Percentiles rank a stretch among this genome's conserved stretches.
phyloP scores from a whole-genome alignment of 2,797 vertebrate genomes.

The Clarias laeviceps region DNA sequence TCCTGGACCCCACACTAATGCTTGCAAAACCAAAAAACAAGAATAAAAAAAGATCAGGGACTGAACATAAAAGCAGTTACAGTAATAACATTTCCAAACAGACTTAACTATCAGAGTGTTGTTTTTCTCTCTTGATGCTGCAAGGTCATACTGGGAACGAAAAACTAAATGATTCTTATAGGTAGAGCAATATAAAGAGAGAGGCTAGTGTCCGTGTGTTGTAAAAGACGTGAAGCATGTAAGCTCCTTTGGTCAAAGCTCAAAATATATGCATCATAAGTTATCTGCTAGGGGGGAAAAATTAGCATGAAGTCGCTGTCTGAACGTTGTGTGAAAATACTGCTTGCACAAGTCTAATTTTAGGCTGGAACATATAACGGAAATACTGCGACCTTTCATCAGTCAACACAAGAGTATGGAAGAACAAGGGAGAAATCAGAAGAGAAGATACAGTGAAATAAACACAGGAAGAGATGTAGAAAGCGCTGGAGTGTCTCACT shows the following conservation, averaged over 20 bases:
- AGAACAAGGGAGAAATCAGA: constrained; percentile 17
- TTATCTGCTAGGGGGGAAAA: not conserved
- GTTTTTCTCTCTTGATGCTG: not conserved
- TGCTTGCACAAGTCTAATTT: constrained; percentile 4
- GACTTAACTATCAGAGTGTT: not conserved
- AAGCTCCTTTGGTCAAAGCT: constrained; percentile 34
- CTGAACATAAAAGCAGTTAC: constrained; percentile 5
- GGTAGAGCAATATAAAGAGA: not conserved
- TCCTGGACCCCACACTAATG: constrained; percentile 24
- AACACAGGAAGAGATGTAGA: constrained; percentile 1
- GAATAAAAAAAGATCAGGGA: constrained; percentile 19
- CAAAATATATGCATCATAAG: not conserved
- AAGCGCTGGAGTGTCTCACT: constrained; percentile 71
- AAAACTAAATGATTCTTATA: constrained; percentile 3
- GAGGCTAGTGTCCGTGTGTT: constrained; percentile 3
- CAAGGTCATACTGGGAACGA: constrained; percentile 26
- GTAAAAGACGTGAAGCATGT: not conserved
- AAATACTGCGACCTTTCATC: not conserved
- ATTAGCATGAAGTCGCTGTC: not conserved
- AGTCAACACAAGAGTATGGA: constrained; percentile 14
- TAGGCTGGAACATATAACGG: not conserved
- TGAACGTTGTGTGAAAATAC: constrained; percentile 5
- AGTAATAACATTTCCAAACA: constrained; percentile 21
- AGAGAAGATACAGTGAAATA: constrained; percentile 6
- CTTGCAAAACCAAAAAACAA: constrained; percentile 27